Evolutionary conservation across 2,797 vertebrate species (phyloP).

Genomic region (Phoxinus dragarum): DNA sequence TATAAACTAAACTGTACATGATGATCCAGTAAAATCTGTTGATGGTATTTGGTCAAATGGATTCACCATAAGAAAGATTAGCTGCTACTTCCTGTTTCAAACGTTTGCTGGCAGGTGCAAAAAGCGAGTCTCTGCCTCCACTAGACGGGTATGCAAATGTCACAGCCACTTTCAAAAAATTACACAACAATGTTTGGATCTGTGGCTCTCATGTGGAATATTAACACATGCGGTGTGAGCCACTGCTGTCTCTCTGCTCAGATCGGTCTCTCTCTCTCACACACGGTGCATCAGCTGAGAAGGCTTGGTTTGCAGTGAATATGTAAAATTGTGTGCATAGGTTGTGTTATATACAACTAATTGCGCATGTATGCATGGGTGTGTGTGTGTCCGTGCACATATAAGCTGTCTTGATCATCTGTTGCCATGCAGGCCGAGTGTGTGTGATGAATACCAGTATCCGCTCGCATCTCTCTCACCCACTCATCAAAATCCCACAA

Average conservation of each 20-base stretch:
- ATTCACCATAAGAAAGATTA: background rate
- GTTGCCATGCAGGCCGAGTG: slow-evolving; percentile 26
- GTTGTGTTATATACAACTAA: background rate
- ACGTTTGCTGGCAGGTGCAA: slow-evolving; percentile 3
- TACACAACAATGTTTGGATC: slow-evolving; percentile 46
- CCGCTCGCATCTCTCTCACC: slow-evolving; percentile 19
- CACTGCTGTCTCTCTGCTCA: slow-evolving; percentile 26
- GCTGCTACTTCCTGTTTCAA: background rate
- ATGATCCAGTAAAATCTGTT: background rate
- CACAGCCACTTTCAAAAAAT: slow-evolving; percentile 38
- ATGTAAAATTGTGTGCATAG: slow-evolving; percentile 13
- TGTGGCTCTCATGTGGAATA: slow-evolving; percentile 39
- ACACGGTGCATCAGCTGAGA: slow-evolving; percentile 6
- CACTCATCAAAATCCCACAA: slow-evolving; percentile 53
- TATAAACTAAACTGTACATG: slow-evolving; percentile 4
- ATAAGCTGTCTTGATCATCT: slow-evolving; percentile 29
- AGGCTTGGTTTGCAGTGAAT: slow-evolving; percentile 12
- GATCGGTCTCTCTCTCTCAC: background rate
- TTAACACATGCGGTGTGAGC: slow-evolving; percentile 45
- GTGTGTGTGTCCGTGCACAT: slow-evolving; percentile 47
- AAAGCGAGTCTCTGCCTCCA: slow-evolving; percentile 27
- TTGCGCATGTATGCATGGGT: slow-evolving; percentile 8
- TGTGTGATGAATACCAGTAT: slow-evolving; percentile 37
- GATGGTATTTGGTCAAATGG: background rate
- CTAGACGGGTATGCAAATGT: slow-evolving; percentile 30